Conservation (phyloP, 2,888 invertebrate genomes). For the Operophtera brumata region DNA sequence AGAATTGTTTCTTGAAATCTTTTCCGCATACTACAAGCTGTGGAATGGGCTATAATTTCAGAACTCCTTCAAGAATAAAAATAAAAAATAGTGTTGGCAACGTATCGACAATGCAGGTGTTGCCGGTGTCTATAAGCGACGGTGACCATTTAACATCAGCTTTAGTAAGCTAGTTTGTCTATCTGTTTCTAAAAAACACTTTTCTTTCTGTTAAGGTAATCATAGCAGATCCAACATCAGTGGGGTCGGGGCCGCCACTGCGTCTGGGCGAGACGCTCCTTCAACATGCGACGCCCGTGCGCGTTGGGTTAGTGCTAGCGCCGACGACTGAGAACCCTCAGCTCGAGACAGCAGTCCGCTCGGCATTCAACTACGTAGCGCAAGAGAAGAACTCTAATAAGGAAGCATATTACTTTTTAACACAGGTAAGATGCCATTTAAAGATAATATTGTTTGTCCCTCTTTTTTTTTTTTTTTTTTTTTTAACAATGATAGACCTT, state of each 20-base stretch:
- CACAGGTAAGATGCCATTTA: slow-evolving; percentile 81
- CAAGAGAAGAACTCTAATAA: slow-evolving; percentile 86
- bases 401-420: slow-evolving; percentile 91
- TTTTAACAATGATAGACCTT: background rate
- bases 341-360: slow-evolving; percentile 90
- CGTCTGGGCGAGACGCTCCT: slow-evolving; percentile 95
- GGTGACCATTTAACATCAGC: too few species aligned
- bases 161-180: too few species aligned
- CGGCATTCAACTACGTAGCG: slow-evolving; percentile 94
- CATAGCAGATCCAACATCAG: slow-evolving; percentile 90
- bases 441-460: background rate
- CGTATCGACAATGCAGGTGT: too few species aligned
- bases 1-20: too few species aligned
- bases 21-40: too few species aligned
- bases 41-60: too few species aligned
- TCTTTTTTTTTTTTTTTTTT: background rate
- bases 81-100: too few species aligned
- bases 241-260: slow-evolving; percentile 85
- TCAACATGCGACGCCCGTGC: slow-evolving; percentile 93
- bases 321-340: slow-evolving; percentile 82
- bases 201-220: slow-evolving; percentile 81
- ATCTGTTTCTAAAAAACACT: too few species aligned
- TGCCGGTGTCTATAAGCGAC: too few species aligned
- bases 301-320: slow-evolving; percentile 93
- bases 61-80: too few species aligned